These are phyloP conservation scores for Squalus acanthias DNA, from an alignment of 2,797 vertebrate genomes.

Conservation along the genomic window DNA sequence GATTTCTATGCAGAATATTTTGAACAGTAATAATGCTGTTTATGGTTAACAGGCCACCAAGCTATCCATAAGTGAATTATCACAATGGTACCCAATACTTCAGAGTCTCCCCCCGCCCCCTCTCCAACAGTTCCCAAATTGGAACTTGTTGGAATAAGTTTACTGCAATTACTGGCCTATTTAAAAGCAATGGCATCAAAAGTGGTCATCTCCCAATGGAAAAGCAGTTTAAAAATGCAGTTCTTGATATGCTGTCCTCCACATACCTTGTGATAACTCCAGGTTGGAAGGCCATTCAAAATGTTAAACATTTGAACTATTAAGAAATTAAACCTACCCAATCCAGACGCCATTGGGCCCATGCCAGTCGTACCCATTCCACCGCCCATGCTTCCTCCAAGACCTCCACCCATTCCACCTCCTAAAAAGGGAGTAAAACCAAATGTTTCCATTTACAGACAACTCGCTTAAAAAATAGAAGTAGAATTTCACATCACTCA, in stretches of 20 bases:
- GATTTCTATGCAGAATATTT: not conserved
- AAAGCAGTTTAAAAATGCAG: not conserved
- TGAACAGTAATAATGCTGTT: not conserved
- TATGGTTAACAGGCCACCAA: not conserved
- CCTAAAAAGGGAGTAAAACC: constrained; percentile 59
- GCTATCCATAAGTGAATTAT: not conserved
- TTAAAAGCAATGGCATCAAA: not conserved
- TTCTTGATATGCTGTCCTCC: not conserved
- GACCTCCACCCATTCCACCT: constrained; percentile 79
- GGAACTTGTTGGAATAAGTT: not conserved
- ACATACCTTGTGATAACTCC: not conserved
- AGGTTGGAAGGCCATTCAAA: not conserved
- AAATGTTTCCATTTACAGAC: not conserved
- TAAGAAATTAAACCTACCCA: constrained; percentile 73
- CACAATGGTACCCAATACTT: not conserved
- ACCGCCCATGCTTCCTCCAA: constrained; percentile 87
- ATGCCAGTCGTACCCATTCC: constrained; percentile 84
- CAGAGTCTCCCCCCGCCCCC: too few species aligned
- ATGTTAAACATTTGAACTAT: not conserved
- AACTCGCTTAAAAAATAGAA: not conserved
- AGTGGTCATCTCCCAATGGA: not conserved
- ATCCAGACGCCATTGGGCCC: constrained; percentile 81
- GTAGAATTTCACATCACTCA: not conserved
- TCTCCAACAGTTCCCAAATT: not conserved
- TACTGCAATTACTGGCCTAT: not conserved